These are phyloP conservation scores for Notospermus geniculatus DNA, from an alignment of 1,140 invertebrate species.

Conservation along the genomic window DNA sequence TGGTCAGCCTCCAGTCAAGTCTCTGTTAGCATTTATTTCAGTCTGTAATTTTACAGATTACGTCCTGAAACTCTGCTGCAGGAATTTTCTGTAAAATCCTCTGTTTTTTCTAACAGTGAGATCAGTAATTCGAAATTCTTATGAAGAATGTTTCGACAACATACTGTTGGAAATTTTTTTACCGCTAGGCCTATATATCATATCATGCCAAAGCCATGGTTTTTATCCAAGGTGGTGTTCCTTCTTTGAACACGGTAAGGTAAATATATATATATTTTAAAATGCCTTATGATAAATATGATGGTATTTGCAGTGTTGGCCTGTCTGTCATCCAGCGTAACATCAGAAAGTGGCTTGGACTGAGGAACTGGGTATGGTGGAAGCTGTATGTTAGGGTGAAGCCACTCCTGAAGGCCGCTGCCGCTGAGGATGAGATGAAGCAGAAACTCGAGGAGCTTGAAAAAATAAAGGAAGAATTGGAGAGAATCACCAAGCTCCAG, in stretches of 20 bases:
- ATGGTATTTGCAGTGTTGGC: conserved; percentile 68
- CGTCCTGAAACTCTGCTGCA: too few relatives aligned
- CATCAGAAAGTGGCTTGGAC: conserved; percentile 95
- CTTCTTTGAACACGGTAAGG: too few relatives aligned
- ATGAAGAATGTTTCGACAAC: neutral
- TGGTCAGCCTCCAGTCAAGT: too few relatives aligned
- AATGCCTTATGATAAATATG: conserved; percentile 8
- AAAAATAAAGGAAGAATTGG: conserved; percentile 89
- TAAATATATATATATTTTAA: too few relatives aligned
- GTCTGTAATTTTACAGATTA: too few relatives aligned
- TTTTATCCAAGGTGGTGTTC: too few relatives aligned
- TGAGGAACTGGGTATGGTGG: conserved; percentile 99
- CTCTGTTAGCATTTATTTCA: too few relatives aligned
- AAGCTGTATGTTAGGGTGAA: conserved; percentile 97
- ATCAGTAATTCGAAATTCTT: conserved; percentile 8
- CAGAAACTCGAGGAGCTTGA: conserved; percentile 94
- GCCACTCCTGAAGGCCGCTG: conserved; percentile 96
- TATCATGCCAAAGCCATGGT: too few relatives aligned
- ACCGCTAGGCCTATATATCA: too few relatives aligned
- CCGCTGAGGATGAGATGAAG: conserved; percentile 97
- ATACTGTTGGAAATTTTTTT: too few relatives aligned
- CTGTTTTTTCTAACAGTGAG: too few relatives aligned
- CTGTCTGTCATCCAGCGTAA: conserved; percentile 98
- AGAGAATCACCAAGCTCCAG: conserved; percentile 90
- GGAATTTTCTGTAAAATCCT: too few relatives aligned